A percentile compares a stretch with the other conserved stretches of the same genome.
These are phyloP conservation scores for Nasua narica DNA, from an alignment of 2,797 vertebrate species.

Conservation along the genomic window DNA sequence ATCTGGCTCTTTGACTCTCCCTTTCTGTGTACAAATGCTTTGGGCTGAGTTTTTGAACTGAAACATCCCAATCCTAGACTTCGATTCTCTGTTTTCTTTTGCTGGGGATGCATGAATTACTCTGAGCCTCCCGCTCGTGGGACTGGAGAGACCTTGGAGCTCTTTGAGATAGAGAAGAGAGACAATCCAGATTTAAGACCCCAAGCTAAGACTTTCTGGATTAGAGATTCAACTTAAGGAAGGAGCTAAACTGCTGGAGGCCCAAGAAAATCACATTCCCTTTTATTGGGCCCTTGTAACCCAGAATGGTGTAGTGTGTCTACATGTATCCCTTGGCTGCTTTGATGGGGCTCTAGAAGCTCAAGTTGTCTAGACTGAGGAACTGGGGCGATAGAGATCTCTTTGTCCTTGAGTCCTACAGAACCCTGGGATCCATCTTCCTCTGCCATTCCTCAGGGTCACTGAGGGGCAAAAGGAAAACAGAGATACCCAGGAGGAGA, in stretches of 20 bases:
- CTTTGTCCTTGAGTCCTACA: conserved; percentile 20
- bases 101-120: neutral
- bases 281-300: neutral
- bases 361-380: neutral
- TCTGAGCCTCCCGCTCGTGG: neutral
- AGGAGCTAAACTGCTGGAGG: neutral
- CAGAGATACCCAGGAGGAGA: neutral
- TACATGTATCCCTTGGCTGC: neutral
- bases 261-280: neutral
- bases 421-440: neutral
- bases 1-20: neutral
- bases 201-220: neutral
- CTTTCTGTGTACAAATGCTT: neutral
- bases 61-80: neutral
- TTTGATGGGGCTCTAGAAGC: neutral
- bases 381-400: neutral
- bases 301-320: neutral
- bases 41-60: neutral
- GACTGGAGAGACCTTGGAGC: neutral
- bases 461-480: neutral
- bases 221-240: neutral
- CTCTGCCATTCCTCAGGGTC: neutral
- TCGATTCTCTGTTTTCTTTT: conserved; percentile 4
- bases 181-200: neutral
- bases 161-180: neutral